A percentile compares a stretch with the other conserved stretches of the same genome.
These are phyloP conservation scores for Aleiodes testaceus DNA, from an alignment of 2,888 invertebrate species.

Conservation along the genomic window DNA sequence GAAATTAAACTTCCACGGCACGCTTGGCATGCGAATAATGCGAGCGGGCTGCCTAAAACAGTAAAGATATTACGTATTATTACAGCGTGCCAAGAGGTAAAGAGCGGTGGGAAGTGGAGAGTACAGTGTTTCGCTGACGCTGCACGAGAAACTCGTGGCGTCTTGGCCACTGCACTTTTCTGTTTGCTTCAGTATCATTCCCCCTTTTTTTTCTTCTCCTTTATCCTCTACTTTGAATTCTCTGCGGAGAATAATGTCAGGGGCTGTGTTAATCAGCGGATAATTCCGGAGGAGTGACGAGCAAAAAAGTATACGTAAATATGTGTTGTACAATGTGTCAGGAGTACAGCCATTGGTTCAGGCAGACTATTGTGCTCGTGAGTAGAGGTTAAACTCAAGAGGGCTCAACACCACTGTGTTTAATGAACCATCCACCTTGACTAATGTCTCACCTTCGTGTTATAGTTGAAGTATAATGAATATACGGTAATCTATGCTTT, in stretches of 20 bases:
- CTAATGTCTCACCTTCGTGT: constrained; percentile 10
- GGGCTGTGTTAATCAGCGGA: background rate
- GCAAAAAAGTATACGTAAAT: background rate
- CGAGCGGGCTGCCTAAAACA: constrained; percentile 68
- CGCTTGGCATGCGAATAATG: constrained; percentile 69
- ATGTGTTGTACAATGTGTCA: constrained; percentile 16
- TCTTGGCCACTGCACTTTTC: constrained; percentile 44
- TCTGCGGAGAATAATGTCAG: background rate
- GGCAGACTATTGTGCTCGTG: too few relatives aligned
- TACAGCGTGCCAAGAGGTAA: constrained; percentile 61
- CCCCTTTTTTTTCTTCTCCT: background rate
- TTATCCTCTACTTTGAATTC: background rate
- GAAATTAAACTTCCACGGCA: constrained; percentile 70
- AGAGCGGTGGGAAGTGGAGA: constrained; percentile 46
- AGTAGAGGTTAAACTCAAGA: background rate
- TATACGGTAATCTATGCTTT: constrained; percentile 1
- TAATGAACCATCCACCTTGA: constrained; percentile 10
- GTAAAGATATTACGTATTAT: constrained; percentile 71
- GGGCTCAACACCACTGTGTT: constrained; percentile 3
- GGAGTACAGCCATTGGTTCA: background rate
- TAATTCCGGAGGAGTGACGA: background rate
- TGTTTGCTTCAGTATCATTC: constrained; percentile 30
- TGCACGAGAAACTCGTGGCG: constrained; percentile 48
- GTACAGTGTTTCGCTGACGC: constrained; percentile 34
- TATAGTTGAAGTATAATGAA: constrained; percentile 2